Evolutionary conservation across 2,797 vertebrate genomes (phyloP).

Genomic region (Synanceia verrucosa): DNA sequence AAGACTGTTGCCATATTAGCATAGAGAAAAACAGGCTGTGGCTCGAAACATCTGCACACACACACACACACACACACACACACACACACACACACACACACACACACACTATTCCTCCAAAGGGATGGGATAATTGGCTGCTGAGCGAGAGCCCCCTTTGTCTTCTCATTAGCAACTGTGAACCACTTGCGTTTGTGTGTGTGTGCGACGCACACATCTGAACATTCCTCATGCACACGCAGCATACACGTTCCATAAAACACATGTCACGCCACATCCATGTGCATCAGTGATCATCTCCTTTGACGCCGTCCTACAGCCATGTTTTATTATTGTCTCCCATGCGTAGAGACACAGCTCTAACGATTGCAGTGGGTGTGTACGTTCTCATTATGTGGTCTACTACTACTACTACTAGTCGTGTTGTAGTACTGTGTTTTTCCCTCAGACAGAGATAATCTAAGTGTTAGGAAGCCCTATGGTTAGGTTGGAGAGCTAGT

Average conservation of each 20-base stretch:
- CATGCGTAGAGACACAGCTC: neutral
- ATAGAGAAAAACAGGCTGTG: conserved; percentile 25
- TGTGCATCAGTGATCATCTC: conserved; percentile 36
- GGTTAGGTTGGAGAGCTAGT: conserved; percentile 36
- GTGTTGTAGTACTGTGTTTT: neutral
- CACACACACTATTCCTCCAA: conserved; percentile 42
- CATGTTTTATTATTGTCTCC: conserved; percentile 27
- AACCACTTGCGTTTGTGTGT: conserved; percentile 17
- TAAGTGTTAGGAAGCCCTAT: conserved; percentile 36
- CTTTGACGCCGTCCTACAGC: conserved; percentile 46
- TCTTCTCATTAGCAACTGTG: conserved; percentile 77
- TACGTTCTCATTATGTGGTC: conserved; percentile 19
- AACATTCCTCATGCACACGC: neutral
- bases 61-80: neutral
- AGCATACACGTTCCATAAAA: conserved; percentile 42
- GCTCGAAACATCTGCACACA: conserved; percentile 47
- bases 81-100: conserved; percentile 11
- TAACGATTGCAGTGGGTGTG: neutral
- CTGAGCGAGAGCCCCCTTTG: conserved; percentile 73
- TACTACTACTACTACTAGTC: neutral
- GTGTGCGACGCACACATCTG: neutral
- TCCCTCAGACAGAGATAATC: conserved; percentile 33
- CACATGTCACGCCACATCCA: conserved; percentile 29
- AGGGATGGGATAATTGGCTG: conserved; percentile 76
- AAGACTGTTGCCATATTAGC: conserved; percentile 46